Base-by-base conservation (phyloP, 2,113 vertebrate species). In the Perca flavescens region DNA sequence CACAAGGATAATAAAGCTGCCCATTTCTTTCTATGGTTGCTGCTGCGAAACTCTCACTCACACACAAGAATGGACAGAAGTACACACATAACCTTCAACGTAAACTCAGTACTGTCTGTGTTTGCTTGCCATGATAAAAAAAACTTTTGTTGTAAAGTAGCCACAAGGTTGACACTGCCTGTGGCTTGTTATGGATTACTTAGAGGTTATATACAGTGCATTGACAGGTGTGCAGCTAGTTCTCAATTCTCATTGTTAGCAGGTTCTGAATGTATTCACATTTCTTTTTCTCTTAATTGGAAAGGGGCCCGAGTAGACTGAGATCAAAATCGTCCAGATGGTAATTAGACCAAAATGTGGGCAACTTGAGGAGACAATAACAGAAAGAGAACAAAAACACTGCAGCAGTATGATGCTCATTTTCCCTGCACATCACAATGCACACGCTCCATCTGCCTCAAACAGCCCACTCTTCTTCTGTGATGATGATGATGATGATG, bases 71-170 rank as follows among this genome's bases (percentile, higher is more conserved):
- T 7, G 19, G 36, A 56, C n/a, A 22, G 47, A 74, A 16, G 12
- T 22, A 19, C 61, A 8, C 25, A 34, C 28, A 50, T 34, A 25
- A 6, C 7, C 19, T 13, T n/a, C 13, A 11, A 56, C 2, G 5
- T 21, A 22, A 46, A 49, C 25, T 46, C 54, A 31, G 22, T 6
- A 53, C 17, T 61, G 74, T 60, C n/a, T 50, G 74, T 12, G 70
- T 56, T 58, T 22, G 19, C 49, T 64, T 5, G 10, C 22, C 49
- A 77, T 28, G 57, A 43, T 57, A 63, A 81, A 83, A 66, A 66
- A 2, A 10, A 21, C 15, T n/a, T 47, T 31, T n/a, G 13, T 31
- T 43, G 9, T 61, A 16, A 43, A 5, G 11, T 12, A 36, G 46
- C 43, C 65, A 6, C 28, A 13, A 12, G n/a, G 14, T 1, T 12